A percentile compares a stretch with the other conserved stretches of the same genome.
phyloP scores from a whole-genome alignment of 1,140 invertebrate genomes.

The Calycopis cecrops region DNA sequence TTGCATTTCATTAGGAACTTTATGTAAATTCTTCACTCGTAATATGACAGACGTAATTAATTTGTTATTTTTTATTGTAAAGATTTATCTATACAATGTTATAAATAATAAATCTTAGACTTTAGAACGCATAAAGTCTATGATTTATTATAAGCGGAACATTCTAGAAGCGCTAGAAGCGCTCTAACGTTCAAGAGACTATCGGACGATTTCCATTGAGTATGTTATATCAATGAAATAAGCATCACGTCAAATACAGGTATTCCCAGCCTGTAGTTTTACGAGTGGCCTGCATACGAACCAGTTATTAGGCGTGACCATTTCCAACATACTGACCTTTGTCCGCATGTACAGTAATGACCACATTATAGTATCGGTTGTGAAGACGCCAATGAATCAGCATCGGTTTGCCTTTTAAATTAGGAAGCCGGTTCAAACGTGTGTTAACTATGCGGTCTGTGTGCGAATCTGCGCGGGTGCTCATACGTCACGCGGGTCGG shows the following conservation, averaged over 20 bases:
- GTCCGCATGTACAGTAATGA: slow-evolving; percentile 54
- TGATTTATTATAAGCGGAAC: no score
- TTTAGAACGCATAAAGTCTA: no score
- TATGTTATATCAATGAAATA: slow-evolving; percentile 56
- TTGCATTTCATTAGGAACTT: no score
- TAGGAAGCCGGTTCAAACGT: no score
- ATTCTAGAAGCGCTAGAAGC: background rate
- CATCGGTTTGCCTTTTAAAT: slow-evolving; percentile 14
- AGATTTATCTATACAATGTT: no score
- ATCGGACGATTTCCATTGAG: slow-evolving; percentile 43
- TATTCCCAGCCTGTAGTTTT: slow-evolving; percentile 65
- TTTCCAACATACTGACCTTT: slow-evolving; percentile 73
- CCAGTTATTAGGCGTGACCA: slow-evolving; percentile 74
- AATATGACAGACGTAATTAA: background rate
- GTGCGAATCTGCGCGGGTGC: slow-evolving; percentile 22
- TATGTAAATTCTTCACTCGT: no score
- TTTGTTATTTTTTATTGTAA: background rate
- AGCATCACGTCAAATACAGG: slow-evolving; percentile 65
- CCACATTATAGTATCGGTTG: slow-evolving; percentile 24
- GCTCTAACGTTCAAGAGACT: slow-evolving; percentile 8
- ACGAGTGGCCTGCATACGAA: slow-evolving; percentile 68
- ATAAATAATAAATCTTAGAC: no score
- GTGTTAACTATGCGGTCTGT: slow-evolving; percentile 15
- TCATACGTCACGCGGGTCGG: slow-evolving; percentile 55
- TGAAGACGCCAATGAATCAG: slow-evolving; percentile 60